A percentile compares a stretch with the other conserved stretches of the same genome.
These are phyloP conservation scores for Mystacornis crossleyi DNA, from an alignment of 2,113 vertebrate species.

Conservation along the genomic window DNA sequence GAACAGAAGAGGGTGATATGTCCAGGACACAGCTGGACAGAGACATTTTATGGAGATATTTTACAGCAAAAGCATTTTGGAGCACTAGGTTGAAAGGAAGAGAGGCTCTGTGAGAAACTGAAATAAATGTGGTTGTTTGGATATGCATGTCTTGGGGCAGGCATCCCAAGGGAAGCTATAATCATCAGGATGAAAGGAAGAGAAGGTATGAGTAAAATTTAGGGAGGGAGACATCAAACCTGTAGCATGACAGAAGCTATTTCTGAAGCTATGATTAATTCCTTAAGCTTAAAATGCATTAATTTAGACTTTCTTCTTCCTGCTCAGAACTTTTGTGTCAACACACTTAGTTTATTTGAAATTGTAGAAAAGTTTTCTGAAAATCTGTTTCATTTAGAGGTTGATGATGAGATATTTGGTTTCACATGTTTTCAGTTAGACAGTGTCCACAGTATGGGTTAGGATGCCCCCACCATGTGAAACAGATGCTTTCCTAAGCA, in stretches of 20 bases:
- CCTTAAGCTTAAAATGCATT: not conserved
- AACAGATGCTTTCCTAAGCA: not conserved
- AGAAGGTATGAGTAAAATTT: slow-evolving; percentile 10
- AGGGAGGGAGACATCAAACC: not conserved
- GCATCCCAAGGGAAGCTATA: slow-evolving; percentile 11
- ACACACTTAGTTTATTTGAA: not conserved
- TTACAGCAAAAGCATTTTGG: not conserved
- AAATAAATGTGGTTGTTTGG: not conserved
- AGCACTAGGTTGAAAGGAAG: not conserved
- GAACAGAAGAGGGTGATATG: not conserved
- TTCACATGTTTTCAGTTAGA: not conserved
- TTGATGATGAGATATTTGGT: not conserved
- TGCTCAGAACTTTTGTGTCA: not conserved
- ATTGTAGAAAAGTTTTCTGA: not conserved
- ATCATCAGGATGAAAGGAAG: slow-evolving; percentile 20
- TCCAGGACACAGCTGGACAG: not conserved
- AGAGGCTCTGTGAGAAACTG: not conserved
- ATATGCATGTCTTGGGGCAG: slow-evolving; percentile 11
- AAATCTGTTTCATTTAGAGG: not conserved
- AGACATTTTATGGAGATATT: not conserved
- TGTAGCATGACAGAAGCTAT: not conserved
- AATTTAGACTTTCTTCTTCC: not conserved
- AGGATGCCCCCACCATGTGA: not conserved
- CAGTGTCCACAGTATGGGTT: not conserved
- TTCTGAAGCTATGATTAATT: slow-evolving; percentile 44